These are phyloP conservation scores for Drosophila bocki DNA, from an alignment of 1,140 invertebrate species.

Conservation along the genomic window DNA sequence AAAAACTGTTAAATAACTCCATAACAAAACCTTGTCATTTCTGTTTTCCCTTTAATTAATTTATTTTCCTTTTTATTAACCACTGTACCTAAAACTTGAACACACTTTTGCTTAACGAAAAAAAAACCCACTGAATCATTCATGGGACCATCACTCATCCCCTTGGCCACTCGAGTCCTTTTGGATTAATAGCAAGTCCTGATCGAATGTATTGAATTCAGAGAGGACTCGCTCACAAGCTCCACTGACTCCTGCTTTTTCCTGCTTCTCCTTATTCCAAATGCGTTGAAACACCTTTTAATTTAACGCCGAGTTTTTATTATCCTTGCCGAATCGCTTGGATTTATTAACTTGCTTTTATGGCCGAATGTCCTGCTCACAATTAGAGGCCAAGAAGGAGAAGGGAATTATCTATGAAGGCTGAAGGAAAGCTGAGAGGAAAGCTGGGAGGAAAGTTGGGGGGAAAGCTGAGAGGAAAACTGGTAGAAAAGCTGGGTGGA, in stretches of 20 bases:
- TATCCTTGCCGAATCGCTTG: conserved; percentile 49
- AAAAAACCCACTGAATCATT: conserved; percentile 40
- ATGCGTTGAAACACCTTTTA: conserved; percentile 70
- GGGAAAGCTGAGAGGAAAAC: not conserved
- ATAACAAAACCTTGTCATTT: not conserved
- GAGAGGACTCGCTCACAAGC: conserved; percentile 46
- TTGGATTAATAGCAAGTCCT: conserved; percentile 9
- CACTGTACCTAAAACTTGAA: not conserved
- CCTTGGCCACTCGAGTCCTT: not conserved
- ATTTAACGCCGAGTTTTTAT: conserved; percentile 79
- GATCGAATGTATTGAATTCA: conserved; percentile 20
- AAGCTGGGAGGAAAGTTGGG: not conserved
- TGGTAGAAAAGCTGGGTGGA: not conserved
- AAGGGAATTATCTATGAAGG: conserved; percentile 60
- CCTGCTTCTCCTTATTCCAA: not conserved
- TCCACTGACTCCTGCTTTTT: conserved; percentile 27
- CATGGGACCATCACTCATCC: conserved; percentile 22
- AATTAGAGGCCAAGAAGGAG: not conserved
- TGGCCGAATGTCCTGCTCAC: conserved; percentile 23
- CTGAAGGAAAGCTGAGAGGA: not conserved
- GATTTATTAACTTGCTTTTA: conserved; percentile 74
- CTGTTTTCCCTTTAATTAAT: conserved; percentile 36
- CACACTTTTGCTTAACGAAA: conserved; percentile 17
- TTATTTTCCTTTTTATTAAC: not conserved
- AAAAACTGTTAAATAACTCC: not conserved